These are phyloP conservation scores for Pteruthius melanotis DNA, from an alignment of 2,113 vertebrate species.

Conservation along the genomic window DNA sequence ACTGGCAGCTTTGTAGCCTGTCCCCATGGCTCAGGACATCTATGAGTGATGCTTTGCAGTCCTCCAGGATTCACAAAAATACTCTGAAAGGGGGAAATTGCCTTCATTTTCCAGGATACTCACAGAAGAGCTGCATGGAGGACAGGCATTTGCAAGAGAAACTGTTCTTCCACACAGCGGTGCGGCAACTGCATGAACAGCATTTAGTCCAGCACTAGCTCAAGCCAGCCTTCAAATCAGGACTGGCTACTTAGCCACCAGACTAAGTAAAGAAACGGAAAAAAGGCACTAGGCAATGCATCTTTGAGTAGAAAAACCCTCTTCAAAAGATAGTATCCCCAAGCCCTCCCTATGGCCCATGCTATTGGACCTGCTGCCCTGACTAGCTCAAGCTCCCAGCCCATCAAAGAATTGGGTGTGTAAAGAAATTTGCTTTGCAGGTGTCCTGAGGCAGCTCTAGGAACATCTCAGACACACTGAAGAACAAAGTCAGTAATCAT, in stretches of 20 bases:
- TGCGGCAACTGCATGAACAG: neutral
- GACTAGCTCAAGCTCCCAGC: neutral
- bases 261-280: neutral
- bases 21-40: neutral
- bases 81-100: neutral
- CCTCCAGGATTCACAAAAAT: neutral
- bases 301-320: neutral
- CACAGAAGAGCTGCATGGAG: neutral
- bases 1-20: neutral
- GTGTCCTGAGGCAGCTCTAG: neutral
- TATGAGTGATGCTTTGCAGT: neutral
- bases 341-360: neutral
- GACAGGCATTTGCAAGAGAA: neutral
- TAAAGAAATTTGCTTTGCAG: neutral
- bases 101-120: neutral
- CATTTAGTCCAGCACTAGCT: neutral
- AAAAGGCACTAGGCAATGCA: neutral
- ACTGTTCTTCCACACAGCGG: neutral
- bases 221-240: neutral
- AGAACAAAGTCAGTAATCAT: neutral
- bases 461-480: neutral
- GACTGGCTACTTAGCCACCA: neutral
- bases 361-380: neutral
- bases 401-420: accelerated
- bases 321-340: neutral